These are phyloP conservation scores for Chrysoperla carnea DNA, from an alignment of 1,140 invertebrate genomes.

Conservation along the genomic window DNA sequence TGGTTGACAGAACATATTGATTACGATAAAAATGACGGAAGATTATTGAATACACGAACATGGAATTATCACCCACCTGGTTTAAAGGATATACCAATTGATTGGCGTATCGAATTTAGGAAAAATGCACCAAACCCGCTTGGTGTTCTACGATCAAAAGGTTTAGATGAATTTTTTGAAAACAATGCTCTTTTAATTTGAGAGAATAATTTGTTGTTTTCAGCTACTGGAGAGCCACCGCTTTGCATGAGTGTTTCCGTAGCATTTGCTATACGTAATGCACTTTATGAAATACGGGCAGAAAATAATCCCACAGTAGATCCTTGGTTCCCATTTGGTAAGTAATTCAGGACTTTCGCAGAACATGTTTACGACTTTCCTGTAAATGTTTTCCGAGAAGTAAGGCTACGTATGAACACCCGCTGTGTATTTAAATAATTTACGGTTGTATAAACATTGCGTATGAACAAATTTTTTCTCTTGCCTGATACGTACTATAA, in stretches of 20 bases:
- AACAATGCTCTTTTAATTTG: not conserved
- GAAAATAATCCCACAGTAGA: constrained; percentile 27
- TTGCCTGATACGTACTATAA: too few relatives aligned
- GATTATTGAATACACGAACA: constrained; percentile 41
- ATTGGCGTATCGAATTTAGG: constrained; percentile 45
- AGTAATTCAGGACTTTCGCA: too few relatives aligned
- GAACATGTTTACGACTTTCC: too few relatives aligned
- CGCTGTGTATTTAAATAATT: too few relatives aligned
- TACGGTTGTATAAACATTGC: too few relatives aligned
- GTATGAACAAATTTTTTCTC: too few relatives aligned
- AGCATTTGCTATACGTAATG: constrained; percentile 46
- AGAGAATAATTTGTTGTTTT: not conserved
- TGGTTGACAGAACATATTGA: constrained; percentile 46
- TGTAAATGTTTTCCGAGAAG: too few relatives aligned
- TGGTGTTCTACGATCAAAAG: constrained; percentile 52
- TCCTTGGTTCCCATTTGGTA: constrained; percentile 10
- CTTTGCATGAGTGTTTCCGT: constrained; percentile 44
- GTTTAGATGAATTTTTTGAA: constrained; percentile 21
- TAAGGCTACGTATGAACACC: too few relatives aligned
- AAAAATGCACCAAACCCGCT: constrained; percentile 40
- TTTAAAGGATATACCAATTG: constrained; percentile 50
- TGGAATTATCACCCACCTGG: constrained; percentile 62
- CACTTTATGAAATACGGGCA: constrained; percentile 37
- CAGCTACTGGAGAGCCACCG: constrained; percentile 64
- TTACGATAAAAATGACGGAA: constrained; percentile 37